phyloP scores from a whole-genome alignment of 2,888 invertebrate genomes.

The Papilio gigon region DNA sequence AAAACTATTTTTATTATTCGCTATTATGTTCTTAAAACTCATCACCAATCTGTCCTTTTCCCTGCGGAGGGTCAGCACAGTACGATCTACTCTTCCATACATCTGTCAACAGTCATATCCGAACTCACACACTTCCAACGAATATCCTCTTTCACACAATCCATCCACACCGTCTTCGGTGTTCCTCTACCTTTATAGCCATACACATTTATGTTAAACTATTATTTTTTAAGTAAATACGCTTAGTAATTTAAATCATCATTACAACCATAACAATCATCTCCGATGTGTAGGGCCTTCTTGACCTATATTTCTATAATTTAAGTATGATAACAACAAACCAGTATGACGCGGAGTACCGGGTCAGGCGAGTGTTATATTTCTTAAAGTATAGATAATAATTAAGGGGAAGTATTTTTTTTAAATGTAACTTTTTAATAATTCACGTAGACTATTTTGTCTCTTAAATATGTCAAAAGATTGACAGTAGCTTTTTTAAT shows the following conservation, averaged over 20 bases:
- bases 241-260: background rate
- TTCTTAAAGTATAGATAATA: constrained; percentile 25
- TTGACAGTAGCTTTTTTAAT: constrained; percentile 1
- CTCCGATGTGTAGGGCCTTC: background rate
- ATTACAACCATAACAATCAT: background rate
- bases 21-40: constrained; percentile 9
- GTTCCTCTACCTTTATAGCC: too few relatives aligned
- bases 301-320: constrained; percentile 22
- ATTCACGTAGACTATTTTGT: background rate
- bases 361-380: background rate
- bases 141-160: too few relatives aligned
- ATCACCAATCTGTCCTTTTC: too few relatives aligned
- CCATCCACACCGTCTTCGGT: too few relatives aligned
- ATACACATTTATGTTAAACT: too few relatives aligned
- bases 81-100: background rate
- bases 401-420: constrained; percentile 24
- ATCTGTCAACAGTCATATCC: too few relatives aligned
- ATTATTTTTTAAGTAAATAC: too few relatives aligned
- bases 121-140: too few relatives aligned
- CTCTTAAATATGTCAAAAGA: background rate
- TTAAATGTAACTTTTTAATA: background rate
- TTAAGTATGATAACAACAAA: constrained; percentile 9
- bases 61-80: too few relatives aligned
- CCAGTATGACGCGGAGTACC: constrained; percentile 3
- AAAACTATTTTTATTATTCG: constrained; percentile 13